Evolutionary conservation across 2,888 invertebrate genomes (phyloP).

Genomic region (Yponomeuta cagnagella): DNA sequence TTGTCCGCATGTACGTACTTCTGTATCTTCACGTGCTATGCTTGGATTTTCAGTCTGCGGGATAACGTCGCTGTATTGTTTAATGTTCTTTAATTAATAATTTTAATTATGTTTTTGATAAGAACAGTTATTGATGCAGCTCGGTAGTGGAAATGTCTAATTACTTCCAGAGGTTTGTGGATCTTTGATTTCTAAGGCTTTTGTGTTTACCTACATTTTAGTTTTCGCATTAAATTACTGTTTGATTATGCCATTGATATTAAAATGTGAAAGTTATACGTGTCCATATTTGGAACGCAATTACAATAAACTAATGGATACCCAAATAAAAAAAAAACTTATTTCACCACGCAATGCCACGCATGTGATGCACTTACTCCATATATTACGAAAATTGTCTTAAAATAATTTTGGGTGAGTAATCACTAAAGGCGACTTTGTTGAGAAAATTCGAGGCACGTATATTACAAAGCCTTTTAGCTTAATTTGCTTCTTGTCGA

Average conservation of each 20-base stretch:
- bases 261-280: no score
- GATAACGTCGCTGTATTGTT: slow-evolving; percentile 48
- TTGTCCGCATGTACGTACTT: neutral
- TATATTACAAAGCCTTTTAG: neutral
- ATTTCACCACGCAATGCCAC: no score
- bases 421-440: neutral
- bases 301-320: no score
- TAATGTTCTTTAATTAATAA: slow-evolving; percentile 64
- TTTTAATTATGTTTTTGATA: slow-evolving; percentile 39
- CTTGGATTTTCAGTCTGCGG: slow-evolving; percentile 11
- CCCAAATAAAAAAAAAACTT: no score
- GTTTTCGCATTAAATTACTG: no score
- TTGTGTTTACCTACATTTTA: no score
- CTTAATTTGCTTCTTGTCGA: neutral
- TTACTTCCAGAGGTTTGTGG: no score
- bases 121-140: neutral
- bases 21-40: neutral
- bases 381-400: neutral
- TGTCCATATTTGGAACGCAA: no score
- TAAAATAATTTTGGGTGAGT: neutral
- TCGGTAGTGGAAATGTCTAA: neutral
- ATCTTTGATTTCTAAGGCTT: no score
- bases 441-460: neutral
- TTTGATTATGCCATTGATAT: no score
- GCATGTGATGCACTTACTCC: no score